phyloP scores from a whole-genome alignment of 2,797 vertebrate genomes.

The Scolopax bukidnonensis region DNA sequence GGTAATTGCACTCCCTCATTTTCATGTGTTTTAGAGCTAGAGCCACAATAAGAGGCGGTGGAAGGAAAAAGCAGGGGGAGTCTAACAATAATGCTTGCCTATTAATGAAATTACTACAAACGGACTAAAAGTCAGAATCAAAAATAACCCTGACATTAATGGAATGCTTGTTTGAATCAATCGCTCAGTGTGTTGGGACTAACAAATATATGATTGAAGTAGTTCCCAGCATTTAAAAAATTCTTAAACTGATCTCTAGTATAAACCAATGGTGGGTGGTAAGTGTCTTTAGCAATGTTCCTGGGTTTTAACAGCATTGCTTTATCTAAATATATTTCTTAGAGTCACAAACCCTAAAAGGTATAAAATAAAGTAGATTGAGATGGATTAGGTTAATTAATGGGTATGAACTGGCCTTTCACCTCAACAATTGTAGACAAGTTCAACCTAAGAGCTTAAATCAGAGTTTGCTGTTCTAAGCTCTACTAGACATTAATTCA shows the following conservation, averaged over 20 bases:
- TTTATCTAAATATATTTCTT: constrained; percentile 75
- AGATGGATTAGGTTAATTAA: constrained; percentile 83
- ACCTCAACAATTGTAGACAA: constrained; percentile 78
- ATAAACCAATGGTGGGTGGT: constrained; percentile 14
- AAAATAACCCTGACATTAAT: constrained; percentile 39
- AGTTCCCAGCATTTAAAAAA: constrained; percentile 45
- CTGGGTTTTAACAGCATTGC: constrained; percentile 43
- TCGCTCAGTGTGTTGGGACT: not conserved
- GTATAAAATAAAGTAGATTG: constrained; percentile 78
- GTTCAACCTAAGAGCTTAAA: constrained; percentile 82
- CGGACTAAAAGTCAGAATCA: constrained; percentile 18
- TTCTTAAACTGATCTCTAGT: constrained; percentile 15
- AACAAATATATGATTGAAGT: constrained; percentile 50
- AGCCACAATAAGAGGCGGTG: not conserved
- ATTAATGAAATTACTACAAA: constrained; percentile 49
- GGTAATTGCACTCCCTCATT: constrained; percentile 49
- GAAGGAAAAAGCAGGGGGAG: constrained; percentile 1
- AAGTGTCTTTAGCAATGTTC: constrained; percentile 57
- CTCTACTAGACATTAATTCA: constrained; percentile 79
- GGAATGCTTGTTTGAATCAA: constrained; percentile 26
- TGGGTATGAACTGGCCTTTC: constrained; percentile 78
- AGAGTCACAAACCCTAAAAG: constrained; percentile 70
- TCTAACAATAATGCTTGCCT: not conserved
- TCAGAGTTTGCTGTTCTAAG: constrained; percentile 78
- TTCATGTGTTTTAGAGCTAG: constrained; percentile 40